Percentiles rank a stretch among this genome's conserved stretches.
Conservation (phyloP, 2,888 invertebrate genomes). For the Chirona hameri region DNA sequence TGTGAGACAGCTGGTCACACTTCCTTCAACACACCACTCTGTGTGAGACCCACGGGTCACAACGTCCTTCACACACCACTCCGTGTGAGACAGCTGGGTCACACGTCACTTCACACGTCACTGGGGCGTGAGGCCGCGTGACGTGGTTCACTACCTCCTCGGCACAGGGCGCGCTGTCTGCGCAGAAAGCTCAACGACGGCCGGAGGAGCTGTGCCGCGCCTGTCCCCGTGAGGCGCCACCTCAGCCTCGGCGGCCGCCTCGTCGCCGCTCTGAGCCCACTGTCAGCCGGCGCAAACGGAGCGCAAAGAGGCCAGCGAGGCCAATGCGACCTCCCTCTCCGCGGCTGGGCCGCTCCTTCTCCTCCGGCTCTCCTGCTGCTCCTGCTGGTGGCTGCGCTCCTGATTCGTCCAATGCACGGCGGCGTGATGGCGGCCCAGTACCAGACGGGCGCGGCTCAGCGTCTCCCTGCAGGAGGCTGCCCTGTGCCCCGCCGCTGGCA, state of each 20-base stretch:
- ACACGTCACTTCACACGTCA: too few relatives aligned
- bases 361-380: not conserved
- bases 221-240: not conserved
- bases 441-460: not conserved
- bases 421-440: conserved; percentile 13
- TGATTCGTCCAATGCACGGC: not conserved
- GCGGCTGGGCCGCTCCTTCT: not conserved
- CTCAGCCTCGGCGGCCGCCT: not conserved
- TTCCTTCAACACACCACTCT: too few relatives aligned
- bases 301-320: not conserved
- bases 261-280: not conserved
- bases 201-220: not conserved
- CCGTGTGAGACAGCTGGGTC: too few relatives aligned
- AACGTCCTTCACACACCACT: too few relatives aligned
- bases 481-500: not conserved
- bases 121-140: too few relatives aligned
- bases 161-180: too few relatives aligned
- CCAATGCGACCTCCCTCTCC: not conserved
- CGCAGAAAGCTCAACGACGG: too few relatives aligned
- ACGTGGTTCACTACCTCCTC: too few relatives aligned
- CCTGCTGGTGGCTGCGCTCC: not conserved
- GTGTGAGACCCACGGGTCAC: too few relatives aligned
- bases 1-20: too few relatives aligned
- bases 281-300: not conserved
- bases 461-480: not conserved